Base-by-base conservation (phyloP, 2,888 invertebrate species). In the Phortica magna region DNA sequence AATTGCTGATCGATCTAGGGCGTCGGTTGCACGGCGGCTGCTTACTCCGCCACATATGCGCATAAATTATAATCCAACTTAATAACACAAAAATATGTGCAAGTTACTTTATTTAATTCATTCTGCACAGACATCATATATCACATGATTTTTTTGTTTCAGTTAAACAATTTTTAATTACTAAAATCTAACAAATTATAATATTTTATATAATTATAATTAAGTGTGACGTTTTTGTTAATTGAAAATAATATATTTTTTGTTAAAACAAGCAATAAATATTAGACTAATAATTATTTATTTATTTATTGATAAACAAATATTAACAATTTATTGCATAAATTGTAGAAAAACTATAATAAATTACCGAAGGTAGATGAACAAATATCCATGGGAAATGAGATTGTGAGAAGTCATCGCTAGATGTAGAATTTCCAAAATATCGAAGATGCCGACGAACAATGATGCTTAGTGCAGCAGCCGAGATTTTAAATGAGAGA, bases 11-110 rank as follows among this genome's bases (percentile, higher is more conserved):
- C 61, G 43, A 74, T 74, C 22, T 81, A 80, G 80, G 84, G 88
- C 85, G 78, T 78, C 78, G 86, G 88, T 85, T 87, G 14, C 88
- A 87, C 87, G 88, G 78, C 82, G 83, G 83, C 77, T 83, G 72
- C 74, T 68, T 78, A 61, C 76, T 76, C 53, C 17, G 59, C 70
- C 19, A 42, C 59, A 59, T 53, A 59, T 74, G 77, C 42, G 41
- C 75, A 81, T 82, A 82, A 79, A 79, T 82, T 79, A 82, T 70
- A 42, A 71, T 72, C 41, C 57, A 76, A 81, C 82, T 87, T 88
- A 87, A 85, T 87, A 82, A 83, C 78, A 83, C 78, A 64, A 76
- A 57, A 80, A 75, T 77, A 70, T 80, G 79, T 77, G 76, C 77
- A 79, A 80, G 77, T 80, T 77, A 80, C 86, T 83, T 80, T 80